Evolutionary conservation across 2,888 invertebrate genomes (phyloP).

Genomic region (Anaspis maculata): DNA sequence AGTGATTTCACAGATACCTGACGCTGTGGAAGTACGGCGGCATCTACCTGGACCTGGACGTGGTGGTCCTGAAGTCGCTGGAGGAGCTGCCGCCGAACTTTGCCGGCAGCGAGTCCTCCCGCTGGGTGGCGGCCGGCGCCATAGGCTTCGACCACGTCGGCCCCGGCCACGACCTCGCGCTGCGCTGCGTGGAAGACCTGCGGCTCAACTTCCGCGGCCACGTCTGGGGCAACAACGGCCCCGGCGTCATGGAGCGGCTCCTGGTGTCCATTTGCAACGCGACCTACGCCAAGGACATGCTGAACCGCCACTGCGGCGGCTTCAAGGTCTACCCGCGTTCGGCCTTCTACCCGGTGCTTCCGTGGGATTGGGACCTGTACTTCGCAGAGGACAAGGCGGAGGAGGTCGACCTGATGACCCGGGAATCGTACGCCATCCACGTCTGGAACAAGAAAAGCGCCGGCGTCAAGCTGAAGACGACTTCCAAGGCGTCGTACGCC

Average conservation of each 20-base stretch:
- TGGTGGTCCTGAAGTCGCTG: slow-evolving; percentile 56
- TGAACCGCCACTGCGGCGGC: slow-evolving; percentile 47
- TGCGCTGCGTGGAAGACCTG: slow-evolving; percentile 49
- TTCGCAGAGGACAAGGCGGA: slow-evolving; percentile 45
- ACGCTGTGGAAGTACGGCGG: slow-evolving; percentile 71
- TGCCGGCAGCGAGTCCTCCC: slow-evolving; percentile 52
- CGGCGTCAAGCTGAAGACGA: slow-evolving; percentile 34
- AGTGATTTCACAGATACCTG: slow-evolving; percentile 52
- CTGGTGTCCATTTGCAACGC: slow-evolving; percentile 50
- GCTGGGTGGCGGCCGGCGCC: slow-evolving; percentile 57
- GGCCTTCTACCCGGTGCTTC: slow-evolving; percentile 60
- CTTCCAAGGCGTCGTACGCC: slow-evolving; percentile 45
- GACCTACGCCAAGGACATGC: slow-evolving; percentile 46
- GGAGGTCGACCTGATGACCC: slow-evolving; percentile 32
- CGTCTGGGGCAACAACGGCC: slow-evolving; percentile 56
- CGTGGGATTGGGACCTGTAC: slow-evolving; percentile 52
- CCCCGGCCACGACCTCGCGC: slow-evolving; percentile 50
- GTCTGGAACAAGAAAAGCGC: slow-evolving; percentile 52
- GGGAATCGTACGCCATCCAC: slow-evolving; percentile 45
- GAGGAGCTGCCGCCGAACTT: slow-evolving; percentile 50
- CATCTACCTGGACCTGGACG: slow-evolving; percentile 67
- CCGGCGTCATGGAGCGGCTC: slow-evolving; percentile 58
- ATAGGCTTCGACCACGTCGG: slow-evolving; percentile 51
- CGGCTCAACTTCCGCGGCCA: slow-evolving; percentile 47
- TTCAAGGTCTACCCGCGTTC: slow-evolving; percentile 56